Evolutionary conservation across 2,888 invertebrate species (phyloP).

Genomic region (Lasius fuliginosus): DNA sequence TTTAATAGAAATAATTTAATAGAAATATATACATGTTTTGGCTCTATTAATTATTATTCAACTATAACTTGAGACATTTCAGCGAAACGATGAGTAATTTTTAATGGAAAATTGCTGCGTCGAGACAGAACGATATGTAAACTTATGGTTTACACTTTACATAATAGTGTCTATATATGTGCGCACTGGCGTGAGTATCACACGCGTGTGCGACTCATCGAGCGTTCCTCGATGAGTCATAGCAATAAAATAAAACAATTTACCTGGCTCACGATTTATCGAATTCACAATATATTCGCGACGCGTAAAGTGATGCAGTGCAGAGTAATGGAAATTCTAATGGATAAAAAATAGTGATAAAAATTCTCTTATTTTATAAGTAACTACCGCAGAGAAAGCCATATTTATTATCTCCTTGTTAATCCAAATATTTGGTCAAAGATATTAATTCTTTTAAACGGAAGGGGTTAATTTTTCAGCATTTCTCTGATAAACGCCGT

Average conservation of each 20-base stretch:
- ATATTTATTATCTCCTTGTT: not conserved
- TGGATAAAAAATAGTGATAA: not conserved
- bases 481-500: too few species aligned
- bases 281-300: slow-evolving; percentile 17
- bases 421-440: not conserved
- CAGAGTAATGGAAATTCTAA: not conserved
- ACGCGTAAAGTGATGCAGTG: slow-evolving; percentile 25
- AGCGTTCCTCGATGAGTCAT: slow-evolving; percentile 64
- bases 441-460: not conserved
- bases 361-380: not conserved
- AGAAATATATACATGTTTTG: too few species aligned
- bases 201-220: slow-evolving; percentile 44
- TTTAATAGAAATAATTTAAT: too few species aligned
- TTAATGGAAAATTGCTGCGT: not conserved
- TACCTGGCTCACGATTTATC: slow-evolving; percentile 52
- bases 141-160: slow-evolving; percentile 56
- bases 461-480: too few species aligned
- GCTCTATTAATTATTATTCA: not conserved
- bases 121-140: slow-evolving; percentile 22
- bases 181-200: slow-evolving; percentile 47
- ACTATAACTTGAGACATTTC: not conserved
- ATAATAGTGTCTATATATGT: slow-evolving; percentile 46
- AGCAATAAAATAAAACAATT: slow-evolving; percentile 54
- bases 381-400: not conserved
- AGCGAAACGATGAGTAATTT: not conserved